Base-by-base conservation (phyloP, 2,113 vertebrate genomes). In the Chaetura pelagica region DNA sequence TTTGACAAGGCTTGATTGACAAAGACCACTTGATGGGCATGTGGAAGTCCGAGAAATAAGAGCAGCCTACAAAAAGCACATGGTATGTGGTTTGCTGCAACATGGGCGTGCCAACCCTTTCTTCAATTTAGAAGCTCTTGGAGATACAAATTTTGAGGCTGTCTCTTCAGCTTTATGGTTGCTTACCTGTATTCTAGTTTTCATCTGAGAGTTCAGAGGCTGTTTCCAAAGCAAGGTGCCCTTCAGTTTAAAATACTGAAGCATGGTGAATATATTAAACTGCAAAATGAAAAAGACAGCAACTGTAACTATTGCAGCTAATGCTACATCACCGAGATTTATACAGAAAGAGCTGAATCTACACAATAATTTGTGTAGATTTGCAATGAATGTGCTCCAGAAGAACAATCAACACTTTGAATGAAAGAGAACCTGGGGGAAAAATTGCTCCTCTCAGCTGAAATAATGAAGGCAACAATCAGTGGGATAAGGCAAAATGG, bases 191-290 rank as follows among this genome's bases (percentile, higher is more conserved):
- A 89, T 90, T 94, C 30, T 32, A 14, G 22, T 84, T 96, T 96
- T 93, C 66, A 82, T 80, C 13, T 58, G 51, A 73, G 57, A 79
- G 38, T 71, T 76, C 2, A 5, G 52, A 96, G 57, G 48, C n/a
- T 61, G 20, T 69, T 87, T 95, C 54, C 69, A 87, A 79, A 64
- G 72, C 66, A 97, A 97, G 90, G 92, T 94, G 91, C 91, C 95
- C 90, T 96, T 96, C 91, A 74, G 35, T 81, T 89, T 78, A 77
- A 93, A 84, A 94, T 81, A 90, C 71, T 89, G 76, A 82, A 75
- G 18, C 38, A 51, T 10, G 6, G 26, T 83, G 83, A 89, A 93
- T 94, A 69, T 76, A 91, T 94, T 94, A 87, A 67, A 83, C 21
- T 62, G 34, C 6, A 1, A 91, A 89, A 94, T 69, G 75, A 79